Evolutionary conservation across 2,797 vertebrate species (phyloP).

Genomic region (Lepilemur septentrionalis): DNA sequence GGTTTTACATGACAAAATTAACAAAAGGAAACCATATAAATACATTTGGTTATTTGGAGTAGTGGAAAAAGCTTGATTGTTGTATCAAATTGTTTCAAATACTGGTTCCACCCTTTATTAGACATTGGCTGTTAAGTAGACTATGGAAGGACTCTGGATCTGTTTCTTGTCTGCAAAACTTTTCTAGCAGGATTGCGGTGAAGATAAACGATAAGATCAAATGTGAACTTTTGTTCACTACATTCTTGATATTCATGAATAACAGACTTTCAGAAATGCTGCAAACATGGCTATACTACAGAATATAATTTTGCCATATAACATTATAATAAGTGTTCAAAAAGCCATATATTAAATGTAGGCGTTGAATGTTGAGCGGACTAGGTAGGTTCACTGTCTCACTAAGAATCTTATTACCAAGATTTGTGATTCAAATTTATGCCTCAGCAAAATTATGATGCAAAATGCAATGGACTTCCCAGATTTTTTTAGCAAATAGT

Average conservation of each 20-base stretch:
- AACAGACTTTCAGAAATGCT: background rate
- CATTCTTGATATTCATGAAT: background rate
- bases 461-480: background rate
- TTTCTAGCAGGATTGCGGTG: background rate
- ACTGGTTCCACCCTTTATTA: background rate
- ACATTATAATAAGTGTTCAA: background rate
- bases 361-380: background rate
- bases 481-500: background rate
- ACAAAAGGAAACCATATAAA: slow-evolving; percentile 30
- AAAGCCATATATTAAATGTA: background rate
- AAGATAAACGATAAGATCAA: background rate
- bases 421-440: background rate
- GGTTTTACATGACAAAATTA: slow-evolving; percentile 31
- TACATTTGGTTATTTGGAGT: background rate
- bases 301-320: background rate
- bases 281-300: background rate
- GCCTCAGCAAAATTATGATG: background rate
- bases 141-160: background rate
- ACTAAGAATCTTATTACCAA: background rate
- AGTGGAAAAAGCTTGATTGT: slow-evolving; percentile 12
- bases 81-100: background rate
- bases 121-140: background rate
- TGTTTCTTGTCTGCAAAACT: background rate
- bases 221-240: background rate
- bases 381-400: background rate